Conservation (phyloP, 2,888 invertebrate genomes). For the Julus scandinavius region DNA sequence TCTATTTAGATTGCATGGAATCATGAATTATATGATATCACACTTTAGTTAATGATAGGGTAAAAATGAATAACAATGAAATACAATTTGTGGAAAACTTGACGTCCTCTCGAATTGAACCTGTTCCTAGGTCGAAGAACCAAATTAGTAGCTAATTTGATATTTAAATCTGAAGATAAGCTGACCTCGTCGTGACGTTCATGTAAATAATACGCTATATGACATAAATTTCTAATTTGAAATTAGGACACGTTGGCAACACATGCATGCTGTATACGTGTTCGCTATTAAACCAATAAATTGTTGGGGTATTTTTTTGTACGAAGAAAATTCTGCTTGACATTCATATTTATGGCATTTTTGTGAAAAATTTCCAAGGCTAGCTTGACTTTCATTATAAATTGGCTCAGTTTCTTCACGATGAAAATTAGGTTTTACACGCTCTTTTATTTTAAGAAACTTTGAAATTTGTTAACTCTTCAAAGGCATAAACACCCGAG, state of each 20-base stretch:
- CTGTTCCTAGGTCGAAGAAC: neutral
- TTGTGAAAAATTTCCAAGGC: neutral
- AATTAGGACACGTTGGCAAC: conserved; percentile 18
- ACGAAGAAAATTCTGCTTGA: neutral
- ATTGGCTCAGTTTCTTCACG: neutral
- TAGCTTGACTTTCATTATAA: neutral
- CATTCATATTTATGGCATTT: conserved; percentile 11
- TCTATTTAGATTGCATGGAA: too few species aligned
- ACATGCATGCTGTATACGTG: neutral
- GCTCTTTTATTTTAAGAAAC: neutral
- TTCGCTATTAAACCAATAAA: conserved; percentile 18
- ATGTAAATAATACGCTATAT: neutral
- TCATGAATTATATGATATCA: too few species aligned
- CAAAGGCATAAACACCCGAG: neutral
- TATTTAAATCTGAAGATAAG: conserved; percentile 11
- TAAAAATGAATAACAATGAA: too few species aligned
- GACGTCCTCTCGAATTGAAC: too few species aligned
- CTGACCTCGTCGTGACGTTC: conserved; percentile 2
- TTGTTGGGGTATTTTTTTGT: neutral
- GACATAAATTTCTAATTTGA: conserved; percentile 11
- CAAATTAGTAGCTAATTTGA: neutral
- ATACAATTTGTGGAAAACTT: too few species aligned
- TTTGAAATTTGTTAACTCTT: neutral
- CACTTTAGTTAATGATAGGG: too few species aligned
- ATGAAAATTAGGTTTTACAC: neutral